A percentile compares a stretch with the other conserved stretches of the same genome.
Conservation (phyloP, 2,797 vertebrate genomes). For the Chaenodraco wilsoni region DNA sequence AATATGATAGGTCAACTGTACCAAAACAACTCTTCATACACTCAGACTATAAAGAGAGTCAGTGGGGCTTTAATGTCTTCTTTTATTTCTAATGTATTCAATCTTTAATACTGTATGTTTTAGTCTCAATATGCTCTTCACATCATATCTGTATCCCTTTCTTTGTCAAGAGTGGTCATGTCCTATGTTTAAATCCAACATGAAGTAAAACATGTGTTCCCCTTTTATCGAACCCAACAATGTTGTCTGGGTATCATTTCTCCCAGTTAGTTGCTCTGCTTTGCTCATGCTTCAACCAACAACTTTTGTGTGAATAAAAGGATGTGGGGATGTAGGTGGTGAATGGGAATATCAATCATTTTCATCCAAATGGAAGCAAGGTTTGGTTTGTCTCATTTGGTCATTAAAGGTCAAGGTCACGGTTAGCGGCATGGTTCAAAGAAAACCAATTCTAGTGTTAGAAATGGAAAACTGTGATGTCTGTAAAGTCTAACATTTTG, state of each 20-base stretch:
- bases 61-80: conserved; percentile 40
- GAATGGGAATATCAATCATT: not conserved
- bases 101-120: conserved; percentile 45
- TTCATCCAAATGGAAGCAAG: not conserved
- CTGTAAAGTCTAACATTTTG: too few species aligned
- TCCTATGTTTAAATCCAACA: not conserved
- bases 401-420: not conserved
- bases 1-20: conserved; percentile 54
- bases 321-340: not conserved
- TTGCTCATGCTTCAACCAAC: not conserved
- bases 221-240: not conserved
- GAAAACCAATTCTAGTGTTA: too few species aligned
- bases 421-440: too few species aligned
- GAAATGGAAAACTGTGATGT: too few species aligned
- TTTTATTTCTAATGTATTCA: too few species aligned
- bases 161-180: conserved; percentile 13
- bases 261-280: not conserved
- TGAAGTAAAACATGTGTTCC: not conserved
- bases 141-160: conserved; percentile 9
- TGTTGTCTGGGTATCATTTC: not conserved
- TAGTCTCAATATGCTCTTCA: conserved; percentile 20
- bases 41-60: conserved; percentile 22
- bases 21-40: conserved; percentile 39
- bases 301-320: not conserved
- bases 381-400: not conserved